phyloP scores from a whole-genome alignment of 2,113 vertebrate genomes.

The Bujurquina vittata region DNA sequence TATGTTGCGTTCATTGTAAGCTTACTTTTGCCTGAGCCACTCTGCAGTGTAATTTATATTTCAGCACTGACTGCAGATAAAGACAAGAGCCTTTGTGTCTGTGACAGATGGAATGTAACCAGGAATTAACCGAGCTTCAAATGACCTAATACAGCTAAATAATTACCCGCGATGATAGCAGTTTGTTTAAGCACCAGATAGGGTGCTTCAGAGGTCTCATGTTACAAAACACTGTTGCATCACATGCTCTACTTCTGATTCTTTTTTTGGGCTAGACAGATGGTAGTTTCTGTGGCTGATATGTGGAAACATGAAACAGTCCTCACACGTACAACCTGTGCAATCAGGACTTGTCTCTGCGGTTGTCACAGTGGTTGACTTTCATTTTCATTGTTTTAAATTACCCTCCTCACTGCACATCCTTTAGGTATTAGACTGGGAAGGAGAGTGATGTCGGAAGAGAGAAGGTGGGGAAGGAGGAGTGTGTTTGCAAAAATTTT shows the following conservation, averaged over 20 bases:
- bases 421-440: constrained; percentile 50
- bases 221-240: constrained; percentile 56
- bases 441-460: constrained; percentile 35
- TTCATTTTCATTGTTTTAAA: constrained; percentile 62
- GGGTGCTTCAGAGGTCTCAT: constrained; percentile 20
- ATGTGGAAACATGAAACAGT: constrained; percentile 56
- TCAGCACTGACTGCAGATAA: constrained; percentile 68
- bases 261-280: constrained; percentile 33
- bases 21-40: constrained; percentile 52
- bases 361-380: constrained; percentile 60
- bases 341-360: constrained; percentile 70
- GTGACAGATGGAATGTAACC: constrained; percentile 76
- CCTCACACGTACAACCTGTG: constrained; percentile 66
- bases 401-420: constrained; percentile 53
- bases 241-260: constrained; percentile 47
- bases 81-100: constrained; percentile 66
- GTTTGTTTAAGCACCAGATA: constrained; percentile 61
- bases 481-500: constrained; percentile 41
- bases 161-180: constrained; percentile 68
- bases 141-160: constrained; percentile 67
- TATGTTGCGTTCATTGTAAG: constrained; percentile 53
- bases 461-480: constrained; percentile 46
- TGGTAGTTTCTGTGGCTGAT: constrained; percentile 41
- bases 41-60: constrained; percentile 67
- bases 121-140: constrained; percentile 69